Percentiles rank a stretch among this genome's conserved stretches.
These are phyloP conservation scores for Ommatoiulus sabulosus DNA, from an alignment of 2,888 invertebrate genomes.

Conservation along the genomic window DNA sequence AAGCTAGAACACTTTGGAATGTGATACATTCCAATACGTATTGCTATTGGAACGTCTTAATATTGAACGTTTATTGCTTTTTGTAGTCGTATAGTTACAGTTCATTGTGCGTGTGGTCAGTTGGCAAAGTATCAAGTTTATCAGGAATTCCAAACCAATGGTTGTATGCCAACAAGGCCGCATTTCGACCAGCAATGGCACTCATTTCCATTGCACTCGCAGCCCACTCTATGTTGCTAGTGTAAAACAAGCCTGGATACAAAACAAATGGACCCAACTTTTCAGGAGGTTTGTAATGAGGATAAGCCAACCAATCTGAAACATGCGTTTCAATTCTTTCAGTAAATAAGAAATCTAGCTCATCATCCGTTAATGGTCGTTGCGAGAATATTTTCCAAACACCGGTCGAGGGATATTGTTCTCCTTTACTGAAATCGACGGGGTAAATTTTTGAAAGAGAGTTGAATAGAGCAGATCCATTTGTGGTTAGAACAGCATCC, in stretches of 20 bases:
- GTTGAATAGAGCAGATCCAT: constrained; percentile 64
- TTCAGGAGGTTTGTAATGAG: constrained; percentile 69
- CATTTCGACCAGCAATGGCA: constrained; percentile 74
- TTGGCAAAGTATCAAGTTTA: too few species aligned
- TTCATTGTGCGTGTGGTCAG: too few species aligned
- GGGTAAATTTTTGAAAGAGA: constrained; percentile 61
- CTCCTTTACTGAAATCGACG: constrained; percentile 55
- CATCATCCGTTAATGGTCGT: constrained; percentile 67
- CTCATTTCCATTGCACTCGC: constrained; percentile 79
- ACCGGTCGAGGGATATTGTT: constrained; percentile 62
- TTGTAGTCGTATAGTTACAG: too few species aligned
- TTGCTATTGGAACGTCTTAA: too few species aligned
- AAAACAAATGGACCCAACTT: constrained; percentile 70
- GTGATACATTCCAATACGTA: too few species aligned
- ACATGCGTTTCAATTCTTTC: constrained; percentile 65
- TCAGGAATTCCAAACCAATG: too few species aligned
- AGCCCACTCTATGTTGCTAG: constrained; percentile 76
- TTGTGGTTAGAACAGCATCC: constrained; percentile 63
- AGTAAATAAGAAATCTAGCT: constrained; percentile 70
- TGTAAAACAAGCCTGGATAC: constrained; percentile 72
- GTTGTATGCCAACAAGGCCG: constrained; percentile 72
- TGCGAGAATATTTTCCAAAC: constrained; percentile 75
- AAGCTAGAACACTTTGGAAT: too few species aligned
- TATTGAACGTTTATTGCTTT: too few species aligned
- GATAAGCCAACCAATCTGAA: constrained; percentile 73